Base-by-base conservation (phyloP, 2,113 vertebrate genomes). In the Tragelaphus imberbis region DNA sequence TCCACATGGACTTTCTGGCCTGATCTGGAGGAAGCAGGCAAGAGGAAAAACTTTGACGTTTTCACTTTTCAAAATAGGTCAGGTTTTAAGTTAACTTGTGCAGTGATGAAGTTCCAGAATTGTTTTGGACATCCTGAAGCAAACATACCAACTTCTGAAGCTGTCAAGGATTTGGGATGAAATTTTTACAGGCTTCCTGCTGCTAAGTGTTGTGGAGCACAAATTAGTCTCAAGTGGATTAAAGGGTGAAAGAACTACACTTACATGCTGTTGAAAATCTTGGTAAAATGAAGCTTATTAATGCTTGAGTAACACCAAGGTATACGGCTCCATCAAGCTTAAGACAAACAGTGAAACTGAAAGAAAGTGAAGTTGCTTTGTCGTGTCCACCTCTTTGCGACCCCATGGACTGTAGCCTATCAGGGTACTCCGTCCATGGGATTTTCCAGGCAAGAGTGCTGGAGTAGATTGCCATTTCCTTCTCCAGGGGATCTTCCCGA, bases 151-250 rank as follows among this genome's bases (percentile, higher is more conserved):
- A 53, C 4, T 55, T 93, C 47, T 56, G 85, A 94, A 44, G 56
- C 53, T 97, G 92, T 87, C 91, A 96, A 56, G 93, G 56, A 19
- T 94, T 95, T 90, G 25, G 63, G n/a, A 58, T 90, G 55, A 96
- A 97, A 68, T 91, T 95, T 81, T 81, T 49, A 91, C 58, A 16
- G 88, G 36, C 95, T 88, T 97, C 95, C 55, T 97, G 79, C 12
- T 61, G 84, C 53, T 90, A 59, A 23, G 89, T 9, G 7, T 91
- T 97, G 40, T 47, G 51, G 59, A 95, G n/a, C 84, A 98, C 96
- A 98, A 97, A 98, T 98, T 96, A 97, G 51, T 98, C 98, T 98
- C 97, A 93, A 55, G 88, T 93, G 96, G 30, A 51, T 88, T 93
- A 61, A 93, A 49, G 25, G 94, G 77, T 25, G 51, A 90, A 97